Evolutionary conservation across 2,113 vertebrate species (phyloP), one percentile per base, ranked within the genome.

Genomic region (Eleginops maclovinus): DNA sequence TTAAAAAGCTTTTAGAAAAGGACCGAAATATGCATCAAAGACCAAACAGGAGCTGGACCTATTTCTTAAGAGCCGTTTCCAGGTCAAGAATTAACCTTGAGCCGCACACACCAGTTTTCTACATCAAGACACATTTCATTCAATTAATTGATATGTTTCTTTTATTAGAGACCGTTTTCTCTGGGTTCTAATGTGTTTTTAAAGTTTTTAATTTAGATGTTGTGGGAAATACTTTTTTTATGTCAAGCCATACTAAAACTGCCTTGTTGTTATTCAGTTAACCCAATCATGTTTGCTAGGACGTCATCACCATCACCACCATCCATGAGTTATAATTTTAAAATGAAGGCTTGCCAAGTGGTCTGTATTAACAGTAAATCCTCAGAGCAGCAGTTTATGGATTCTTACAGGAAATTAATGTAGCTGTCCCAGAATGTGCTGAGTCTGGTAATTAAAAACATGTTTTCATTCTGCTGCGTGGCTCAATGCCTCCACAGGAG

Each of bases 381-480:
- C 24, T 69, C 44, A 0, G 3, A 61, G 46, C 51, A 64, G 76
- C 69, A 60, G 24, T 83, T 90, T 74, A 68, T 68, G 21, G 55
- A 36, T 67, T 43, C 16, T 65, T 81, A 79, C 85, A 87, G 89
- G 85, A 89, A 87, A 79, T 84, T 8, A 7, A 61, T 28, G 44
- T 9, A 41, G 54, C 72, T 78, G 75, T 50, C 7, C 15, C 78
- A 81, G 70, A 89, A 91, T 73, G 72, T 85, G 87, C 82, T 88
- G 82, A 90, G 65, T 68, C 72, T 71, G 61, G 36, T 87, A 81
- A 87, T 89, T 87, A 72, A 81, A 91, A 79, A 73, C 86, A 82
- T n/a, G 51, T 67, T 40, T 44, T n/a, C n/a, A 70, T 47, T 36
- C n/a, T 26, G 55, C 72, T 64, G 59, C 2, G 22, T 54, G 64